phyloP scores from a whole-genome alignment of 2,888 invertebrate species.

The Agonopterix subpropinquella region DNA sequence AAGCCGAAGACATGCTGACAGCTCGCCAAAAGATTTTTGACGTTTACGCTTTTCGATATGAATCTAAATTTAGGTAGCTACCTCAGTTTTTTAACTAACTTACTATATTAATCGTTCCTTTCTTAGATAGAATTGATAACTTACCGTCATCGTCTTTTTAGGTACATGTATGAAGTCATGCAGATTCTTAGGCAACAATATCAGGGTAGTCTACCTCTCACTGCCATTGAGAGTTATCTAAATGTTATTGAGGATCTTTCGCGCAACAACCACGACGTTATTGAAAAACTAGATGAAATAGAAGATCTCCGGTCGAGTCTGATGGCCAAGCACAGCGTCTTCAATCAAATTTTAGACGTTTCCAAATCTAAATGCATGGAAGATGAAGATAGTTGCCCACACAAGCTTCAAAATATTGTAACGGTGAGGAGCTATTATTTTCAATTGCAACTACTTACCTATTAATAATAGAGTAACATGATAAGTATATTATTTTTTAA shows the following conservation, averaged over 20 bases:
- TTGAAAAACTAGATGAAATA: slow-evolving; percentile 52
- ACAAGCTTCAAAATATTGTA: slow-evolving; percentile 47
- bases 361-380: slow-evolving; percentile 47
- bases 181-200: slow-evolving; percentile 59
- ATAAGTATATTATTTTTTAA: not conserved
- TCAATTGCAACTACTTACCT: no score
- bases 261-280: slow-evolving; percentile 37
- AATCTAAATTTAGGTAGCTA: slow-evolving; percentile 57
- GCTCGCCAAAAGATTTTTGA: slow-evolving; percentile 58
- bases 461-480: not conserved
- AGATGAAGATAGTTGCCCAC: slow-evolving; percentile 45
- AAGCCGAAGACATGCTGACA: slow-evolving; percentile 55
- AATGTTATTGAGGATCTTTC: slow-evolving; percentile 44
- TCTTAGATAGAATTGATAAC: not conserved
- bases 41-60: slow-evolving; percentile 48
- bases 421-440: slow-evolving; percentile 26
- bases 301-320: slow-evolving; percentile 48
- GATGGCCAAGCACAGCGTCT: slow-evolving; percentile 53
- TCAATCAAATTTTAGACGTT: slow-evolving; percentile 51
- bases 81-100: not conserved
- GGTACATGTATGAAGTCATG: slow-evolving; percentile 55
- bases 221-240: slow-evolving; percentile 51
- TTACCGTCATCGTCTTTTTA: slow-evolving; percentile 22
- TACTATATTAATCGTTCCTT: not conserved
- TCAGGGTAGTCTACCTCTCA: slow-evolving; percentile 53